These are phyloP conservation scores for Australoheros scitulus DNA, from an alignment of 2,113 vertebrate species.

Conservation along the genomic window DNA sequence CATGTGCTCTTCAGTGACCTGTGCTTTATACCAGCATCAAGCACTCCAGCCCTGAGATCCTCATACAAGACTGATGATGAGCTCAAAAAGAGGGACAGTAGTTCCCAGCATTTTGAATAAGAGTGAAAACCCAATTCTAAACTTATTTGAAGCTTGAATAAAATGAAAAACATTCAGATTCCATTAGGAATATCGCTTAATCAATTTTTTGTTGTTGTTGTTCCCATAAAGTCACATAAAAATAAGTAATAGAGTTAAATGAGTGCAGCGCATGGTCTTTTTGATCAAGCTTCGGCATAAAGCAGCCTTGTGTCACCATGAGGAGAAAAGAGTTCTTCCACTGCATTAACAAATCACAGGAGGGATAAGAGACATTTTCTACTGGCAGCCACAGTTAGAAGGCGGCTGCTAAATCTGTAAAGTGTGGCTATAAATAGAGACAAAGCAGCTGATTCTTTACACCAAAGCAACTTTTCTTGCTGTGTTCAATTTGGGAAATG, in stretches of 20 bases:
- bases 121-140: neutral
- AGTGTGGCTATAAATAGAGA: conserved; percentile 52
- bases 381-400: conserved; percentile 38
- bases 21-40: neutral
- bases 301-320: conserved; percentile 1
- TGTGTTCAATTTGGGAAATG: neutral
- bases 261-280: neutral
- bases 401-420: conserved; percentile 56
- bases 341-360: conserved; percentile 9
- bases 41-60: neutral
- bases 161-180: neutral
- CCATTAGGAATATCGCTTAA: neutral
- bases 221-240: neutral
- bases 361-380: conserved; percentile 22
- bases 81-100: neutral
- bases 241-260: conserved; percentile 2
- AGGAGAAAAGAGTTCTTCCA: neutral
- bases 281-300: neutral
- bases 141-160: neutral
- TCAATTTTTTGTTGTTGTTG: neutral
- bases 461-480: conserved; percentile 24
- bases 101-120: neutral
- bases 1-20: neutral
- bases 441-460: conserved; percentile 50
- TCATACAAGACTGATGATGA: neutral